phyloP scores from a whole-genome alignment of 2,113 vertebrate genomes.

The Amphilophus citrinellus region DNA sequence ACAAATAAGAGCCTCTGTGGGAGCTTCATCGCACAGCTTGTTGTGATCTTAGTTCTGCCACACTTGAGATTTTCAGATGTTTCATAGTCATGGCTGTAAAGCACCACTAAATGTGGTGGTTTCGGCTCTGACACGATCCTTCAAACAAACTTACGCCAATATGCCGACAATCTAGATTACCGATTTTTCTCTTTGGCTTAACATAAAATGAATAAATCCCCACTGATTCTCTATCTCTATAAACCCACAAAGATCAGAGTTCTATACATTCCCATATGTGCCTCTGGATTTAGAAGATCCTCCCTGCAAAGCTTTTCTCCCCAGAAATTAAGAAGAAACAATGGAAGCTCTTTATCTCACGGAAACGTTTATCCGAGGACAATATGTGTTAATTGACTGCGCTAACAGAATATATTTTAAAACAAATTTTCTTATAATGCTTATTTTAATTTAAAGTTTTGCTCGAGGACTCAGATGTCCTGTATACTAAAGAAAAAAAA shows the following conservation, averaged over 20 bases:
- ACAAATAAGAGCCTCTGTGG: slow-evolving; percentile 27
- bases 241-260: slow-evolving; percentile 69
- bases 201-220: slow-evolving; percentile 70
- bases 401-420: slow-evolving; percentile 27
- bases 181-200: slow-evolving; percentile 64
- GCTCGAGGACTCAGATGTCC: slow-evolving; percentile 13
- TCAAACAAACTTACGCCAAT: slow-evolving; percentile 31
- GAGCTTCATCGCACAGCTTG: slow-evolving; percentile 19
- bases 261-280: slow-evolving; percentile 68
- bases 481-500: background rate
- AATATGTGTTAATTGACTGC: slow-evolving; percentile 62
- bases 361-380: slow-evolving; percentile 65
- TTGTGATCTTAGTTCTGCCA: slow-evolving; percentile 5
- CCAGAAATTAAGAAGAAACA: slow-evolving; percentile 67
- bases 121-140: background rate
- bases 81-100: background rate
- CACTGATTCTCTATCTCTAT: slow-evolving; percentile 55
- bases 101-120: background rate
- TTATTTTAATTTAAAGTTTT: slow-evolving; percentile 43
- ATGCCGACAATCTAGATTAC: slow-evolving; percentile 58
- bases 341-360: slow-evolving; percentile 64
- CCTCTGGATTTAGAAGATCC: slow-evolving; percentile 68
- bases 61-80: background rate
- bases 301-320: slow-evolving; percentile 60
- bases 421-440: slow-evolving; percentile 14